Conservation (phyloP, 2,797 vertebrate genomes). For the Lates japonicus region DNA sequence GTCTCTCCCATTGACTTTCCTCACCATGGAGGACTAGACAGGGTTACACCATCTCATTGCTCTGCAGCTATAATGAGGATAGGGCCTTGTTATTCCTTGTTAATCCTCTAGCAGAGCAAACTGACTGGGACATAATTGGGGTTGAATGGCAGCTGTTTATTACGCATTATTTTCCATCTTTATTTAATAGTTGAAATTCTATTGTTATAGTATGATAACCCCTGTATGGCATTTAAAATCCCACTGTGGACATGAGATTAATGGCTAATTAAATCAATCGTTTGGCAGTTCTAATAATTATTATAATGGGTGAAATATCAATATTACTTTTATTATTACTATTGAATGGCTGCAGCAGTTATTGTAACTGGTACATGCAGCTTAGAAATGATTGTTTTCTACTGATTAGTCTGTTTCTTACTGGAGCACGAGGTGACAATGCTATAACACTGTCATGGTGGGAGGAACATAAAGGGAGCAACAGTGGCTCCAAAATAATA, state of each 20-base stretch:
- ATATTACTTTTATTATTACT: not conserved
- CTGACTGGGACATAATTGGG: slow-evolving; percentile 26
- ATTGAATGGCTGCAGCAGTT: not conserved
- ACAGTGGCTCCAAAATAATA: slow-evolving; percentile 16
- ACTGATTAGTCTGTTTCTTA: not conserved
- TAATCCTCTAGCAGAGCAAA: slow-evolving; percentile 43
- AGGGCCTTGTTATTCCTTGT: slow-evolving; percentile 43
- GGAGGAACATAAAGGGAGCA: not conserved
- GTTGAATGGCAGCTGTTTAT: slow-evolving; percentile 52
- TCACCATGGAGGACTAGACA: slow-evolving; percentile 20
- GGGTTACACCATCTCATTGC: slow-evolving; percentile 29
- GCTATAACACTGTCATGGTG: not conserved
- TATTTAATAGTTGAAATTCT: slow-evolving; percentile 32
- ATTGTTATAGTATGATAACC: slow-evolving; percentile 22
- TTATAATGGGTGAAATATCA: not conserved
- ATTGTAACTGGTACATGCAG: not conserved
- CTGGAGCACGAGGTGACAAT: not conserved
- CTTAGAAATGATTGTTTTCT: not conserved
- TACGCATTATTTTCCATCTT: slow-evolving; percentile 28
- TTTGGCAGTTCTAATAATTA: slow-evolving; percentile 3
- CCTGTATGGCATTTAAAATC: slow-evolving; percentile 11
- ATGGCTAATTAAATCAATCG: slow-evolving; percentile 34
- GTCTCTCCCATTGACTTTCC: slow-evolving; percentile 19
- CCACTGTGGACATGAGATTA: slow-evolving; percentile 22
- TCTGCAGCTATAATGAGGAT: slow-evolving; percentile 47